Evolutionary conservation across 1,140 invertebrate species (phyloP).

Genomic region (Bathynomus jamesi): DNA sequence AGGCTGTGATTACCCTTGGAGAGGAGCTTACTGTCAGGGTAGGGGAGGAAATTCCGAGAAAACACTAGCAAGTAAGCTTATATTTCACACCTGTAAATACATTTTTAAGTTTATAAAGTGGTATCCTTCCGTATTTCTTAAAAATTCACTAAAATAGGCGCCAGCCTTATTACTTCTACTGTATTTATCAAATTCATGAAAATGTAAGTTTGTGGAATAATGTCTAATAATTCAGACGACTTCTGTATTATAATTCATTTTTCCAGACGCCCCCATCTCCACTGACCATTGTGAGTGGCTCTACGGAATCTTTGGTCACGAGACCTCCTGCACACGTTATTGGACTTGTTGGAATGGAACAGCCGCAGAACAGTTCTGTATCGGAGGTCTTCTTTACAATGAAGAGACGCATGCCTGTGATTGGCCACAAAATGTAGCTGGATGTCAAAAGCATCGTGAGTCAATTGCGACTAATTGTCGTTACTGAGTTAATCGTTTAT

Average conservation of each 20-base stretch:
- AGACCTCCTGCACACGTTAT: constrained; percentile 83
- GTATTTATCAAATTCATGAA: too few species aligned
- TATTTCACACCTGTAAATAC: too few species aligned
- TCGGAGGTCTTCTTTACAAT: constrained; percentile 82
- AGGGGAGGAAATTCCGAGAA: constrained; percentile 62
- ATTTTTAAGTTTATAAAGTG: too few species aligned
- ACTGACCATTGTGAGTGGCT: constrained; percentile 86
- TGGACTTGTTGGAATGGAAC: constrained; percentile 94
- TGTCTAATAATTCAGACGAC: too few species aligned
- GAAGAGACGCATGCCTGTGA: constrained; percentile 82
- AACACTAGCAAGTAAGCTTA: neutral
- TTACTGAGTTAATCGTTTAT: too few species aligned
- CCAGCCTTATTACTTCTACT: too few species aligned
- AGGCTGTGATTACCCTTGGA: constrained; percentile 81
- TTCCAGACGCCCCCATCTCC: constrained; percentile 65
- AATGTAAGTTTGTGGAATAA: too few species aligned
- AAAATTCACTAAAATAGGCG: too few species aligned
- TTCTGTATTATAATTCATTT: too few species aligned
- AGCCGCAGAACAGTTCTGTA: constrained; percentile 83
- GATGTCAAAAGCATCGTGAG: constrained; percentile 89
- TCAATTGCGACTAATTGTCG: constrained; percentile 33
- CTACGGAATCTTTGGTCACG: constrained; percentile 86
- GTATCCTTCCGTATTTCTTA: too few species aligned
- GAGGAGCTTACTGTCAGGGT: constrained; percentile 72
- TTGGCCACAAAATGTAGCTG: constrained; percentile 85